A percentile compares a stretch with the other conserved stretches of the same genome.
Conservation (phyloP, 2,113 vertebrate genomes). For the Fulmarus glacialis region DNA sequence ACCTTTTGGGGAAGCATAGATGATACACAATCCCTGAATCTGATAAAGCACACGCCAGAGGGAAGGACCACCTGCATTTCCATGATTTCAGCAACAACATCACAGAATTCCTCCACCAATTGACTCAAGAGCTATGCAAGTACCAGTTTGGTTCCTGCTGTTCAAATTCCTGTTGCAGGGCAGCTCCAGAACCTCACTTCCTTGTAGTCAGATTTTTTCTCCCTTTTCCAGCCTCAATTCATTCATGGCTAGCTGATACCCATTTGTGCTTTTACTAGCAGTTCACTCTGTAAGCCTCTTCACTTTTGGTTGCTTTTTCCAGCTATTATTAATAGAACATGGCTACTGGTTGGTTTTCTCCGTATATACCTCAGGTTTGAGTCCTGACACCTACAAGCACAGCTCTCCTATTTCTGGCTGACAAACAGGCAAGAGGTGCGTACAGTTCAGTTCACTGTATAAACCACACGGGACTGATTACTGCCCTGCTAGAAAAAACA, state of each 20-base stretch:
- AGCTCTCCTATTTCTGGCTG: background rate
- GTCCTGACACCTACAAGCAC: background rate
- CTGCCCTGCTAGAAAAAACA: background rate
- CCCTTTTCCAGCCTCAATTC: background rate
- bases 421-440: background rate
- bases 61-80: background rate
- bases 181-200: background rate
- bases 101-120: background rate
- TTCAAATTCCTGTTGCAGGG: background rate
- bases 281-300: background rate
- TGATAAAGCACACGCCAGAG: background rate
- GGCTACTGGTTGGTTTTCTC: background rate
- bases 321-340: background rate
- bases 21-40: background rate
- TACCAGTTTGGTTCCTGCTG: background rate
- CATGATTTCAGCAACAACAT: background rate
- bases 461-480: background rate
- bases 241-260: background rate
- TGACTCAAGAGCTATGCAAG: background rate
- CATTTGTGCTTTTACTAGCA: background rate
- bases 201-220: background rate
- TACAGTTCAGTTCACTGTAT: background rate
- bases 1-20: background rate
- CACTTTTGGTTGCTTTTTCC: background rate
- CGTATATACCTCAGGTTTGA: background rate